Evolutionary conservation across 2,888 invertebrate genomes (phyloP).

Genomic region (Agrenia bidenticulata): DNA sequence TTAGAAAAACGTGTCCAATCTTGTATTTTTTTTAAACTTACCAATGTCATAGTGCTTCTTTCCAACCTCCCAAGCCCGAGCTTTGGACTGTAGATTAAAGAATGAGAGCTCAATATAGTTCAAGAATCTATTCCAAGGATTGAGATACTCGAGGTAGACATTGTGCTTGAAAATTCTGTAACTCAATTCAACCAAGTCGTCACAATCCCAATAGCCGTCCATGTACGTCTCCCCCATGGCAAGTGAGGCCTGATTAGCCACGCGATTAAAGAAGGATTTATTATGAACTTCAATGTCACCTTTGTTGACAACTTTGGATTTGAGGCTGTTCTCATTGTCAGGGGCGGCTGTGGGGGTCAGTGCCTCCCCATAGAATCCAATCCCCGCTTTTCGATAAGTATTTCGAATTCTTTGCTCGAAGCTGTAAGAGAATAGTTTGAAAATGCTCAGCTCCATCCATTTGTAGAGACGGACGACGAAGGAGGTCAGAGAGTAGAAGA

Average conservation of each 20-base stretch:
- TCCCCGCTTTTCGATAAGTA: slow-evolving; percentile 22
- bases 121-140: slow-evolving; percentile 36
- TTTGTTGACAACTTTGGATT: slow-evolving; percentile 10
- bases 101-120: slow-evolving; percentile 29
- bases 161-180: slow-evolving; percentile 24
- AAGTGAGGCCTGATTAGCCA: slow-evolving; percentile 29
- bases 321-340: neutral
- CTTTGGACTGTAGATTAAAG: slow-evolving; percentile 33
- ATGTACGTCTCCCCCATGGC: slow-evolving; percentile 37
- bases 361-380: slow-evolving; percentile 24
- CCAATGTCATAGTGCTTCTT: slow-evolving; percentile 35
- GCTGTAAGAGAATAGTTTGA: slow-evolving; percentile 22
- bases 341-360: neutral
- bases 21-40: neutral
- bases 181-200: slow-evolving; percentile 26
- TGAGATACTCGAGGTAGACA: slow-evolving; percentile 27
- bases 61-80: slow-evolving; percentile 31
- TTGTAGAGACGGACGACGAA: slow-evolving; percentile 27
- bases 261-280: slow-evolving; percentile 23
- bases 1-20: no score
- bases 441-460: slow-evolving; percentile 26
- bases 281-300: slow-evolving; percentile 31
- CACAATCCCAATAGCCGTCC: slow-evolving; percentile 33
- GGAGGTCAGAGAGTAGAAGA: slow-evolving; percentile 17
- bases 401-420: slow-evolving; percentile 22